These are phyloP conservation scores for Acrobasis suavella DNA, from an alignment of 2,888 invertebrate species.

Conservation along the genomic window DNA sequence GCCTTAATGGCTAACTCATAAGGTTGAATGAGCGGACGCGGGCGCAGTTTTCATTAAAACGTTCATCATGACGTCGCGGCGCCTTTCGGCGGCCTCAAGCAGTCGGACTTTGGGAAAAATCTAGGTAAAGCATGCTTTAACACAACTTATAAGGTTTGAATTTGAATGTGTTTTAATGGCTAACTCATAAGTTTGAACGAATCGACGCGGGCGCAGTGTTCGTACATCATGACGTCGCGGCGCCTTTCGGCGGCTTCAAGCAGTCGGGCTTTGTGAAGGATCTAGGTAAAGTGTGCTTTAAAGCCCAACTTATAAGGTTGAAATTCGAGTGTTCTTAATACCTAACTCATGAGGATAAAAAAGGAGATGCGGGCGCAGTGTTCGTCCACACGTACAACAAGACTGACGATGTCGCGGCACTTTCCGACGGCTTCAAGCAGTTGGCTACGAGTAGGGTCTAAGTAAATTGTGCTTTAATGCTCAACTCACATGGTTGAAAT, in stretches of 20 bases:
- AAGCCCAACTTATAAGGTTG: not conserved
- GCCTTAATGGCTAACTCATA: too few relatives aligned
- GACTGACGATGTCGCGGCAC: too few relatives aligned
- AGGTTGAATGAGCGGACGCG: conserved; percentile 90
- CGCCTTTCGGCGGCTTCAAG: conserved; percentile 98
- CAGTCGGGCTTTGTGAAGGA: conserved; percentile 99
- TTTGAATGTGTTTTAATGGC: not conserved
- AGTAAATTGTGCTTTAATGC: too few relatives aligned
- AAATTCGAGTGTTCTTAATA: too few relatives aligned
- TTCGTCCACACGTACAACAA: too few relatives aligned
- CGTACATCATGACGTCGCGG: conserved; percentile 89
- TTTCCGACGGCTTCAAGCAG: too few relatives aligned
- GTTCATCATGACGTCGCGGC: conserved; percentile 97
- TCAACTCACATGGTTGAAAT: too few relatives aligned
- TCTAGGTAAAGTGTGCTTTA: conserved; percentile 70
- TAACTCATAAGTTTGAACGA: too few relatives aligned
- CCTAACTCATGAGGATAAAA: too few relatives aligned
- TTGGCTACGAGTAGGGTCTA: too few relatives aligned
- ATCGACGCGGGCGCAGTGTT: too few relatives aligned
- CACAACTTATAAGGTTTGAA: not conserved
- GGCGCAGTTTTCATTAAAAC: conserved; percentile 99
- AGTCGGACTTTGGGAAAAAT: conserved; percentile 98
- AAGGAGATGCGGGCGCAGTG: too few relatives aligned
- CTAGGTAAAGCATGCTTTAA: conserved; percentile 78
- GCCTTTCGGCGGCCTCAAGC: conserved; percentile 98